These are phyloP conservation scores for Melanotus villosus DNA, from an alignment of 2,888 invertebrate genomes.

Conservation along the genomic window DNA sequence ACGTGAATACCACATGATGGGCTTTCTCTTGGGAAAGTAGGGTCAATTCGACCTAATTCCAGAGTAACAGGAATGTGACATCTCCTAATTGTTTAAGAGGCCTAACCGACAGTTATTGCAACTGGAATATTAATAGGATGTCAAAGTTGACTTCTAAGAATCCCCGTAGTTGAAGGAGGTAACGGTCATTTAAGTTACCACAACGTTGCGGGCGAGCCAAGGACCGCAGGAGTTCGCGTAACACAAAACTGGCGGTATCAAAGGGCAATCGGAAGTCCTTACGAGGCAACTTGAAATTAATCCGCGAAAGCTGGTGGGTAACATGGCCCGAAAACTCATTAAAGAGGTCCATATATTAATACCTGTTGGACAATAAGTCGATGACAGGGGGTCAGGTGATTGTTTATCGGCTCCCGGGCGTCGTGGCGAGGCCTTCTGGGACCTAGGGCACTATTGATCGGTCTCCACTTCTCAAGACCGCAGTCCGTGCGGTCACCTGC, in stretches of 20 bases:
- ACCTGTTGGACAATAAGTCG: slow-evolving; percentile 62
- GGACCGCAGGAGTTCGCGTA: not conserved
- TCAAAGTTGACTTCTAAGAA: slow-evolving; percentile 5
- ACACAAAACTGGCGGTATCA: not conserved
- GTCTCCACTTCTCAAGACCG: slow-evolving; percentile 55
- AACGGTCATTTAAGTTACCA: slow-evolving; percentile 10
- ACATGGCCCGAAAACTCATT: slow-evolving; percentile 47
- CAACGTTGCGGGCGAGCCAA: slow-evolving; percentile 11
- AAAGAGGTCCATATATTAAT: slow-evolving; percentile 58
- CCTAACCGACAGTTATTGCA: slow-evolving; percentile 20
- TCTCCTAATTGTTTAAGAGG: not conserved
- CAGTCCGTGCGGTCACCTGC: slow-evolving; percentile 59
- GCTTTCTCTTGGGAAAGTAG: too few species aligned
- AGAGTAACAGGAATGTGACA: not conserved
- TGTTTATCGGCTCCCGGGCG: slow-evolving; percentile 58
- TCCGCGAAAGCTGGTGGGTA: slow-evolving; percentile 13
- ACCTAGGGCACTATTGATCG: slow-evolving; percentile 57
- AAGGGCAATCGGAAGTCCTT: slow-evolving; percentile 16
- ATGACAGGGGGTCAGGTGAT: slow-evolving; percentile 59
- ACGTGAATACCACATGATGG: too few species aligned
- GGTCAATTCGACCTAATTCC: not conserved
- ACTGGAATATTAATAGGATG: slow-evolving; percentile 12
- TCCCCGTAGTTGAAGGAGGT: slow-evolving; percentile 3
- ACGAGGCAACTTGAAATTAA: slow-evolving; percentile 27
- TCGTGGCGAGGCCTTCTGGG: slow-evolving; percentile 48